phyloP scores from a whole-genome alignment of 2,888 invertebrate species.

The Spisula subtruncata region DNA sequence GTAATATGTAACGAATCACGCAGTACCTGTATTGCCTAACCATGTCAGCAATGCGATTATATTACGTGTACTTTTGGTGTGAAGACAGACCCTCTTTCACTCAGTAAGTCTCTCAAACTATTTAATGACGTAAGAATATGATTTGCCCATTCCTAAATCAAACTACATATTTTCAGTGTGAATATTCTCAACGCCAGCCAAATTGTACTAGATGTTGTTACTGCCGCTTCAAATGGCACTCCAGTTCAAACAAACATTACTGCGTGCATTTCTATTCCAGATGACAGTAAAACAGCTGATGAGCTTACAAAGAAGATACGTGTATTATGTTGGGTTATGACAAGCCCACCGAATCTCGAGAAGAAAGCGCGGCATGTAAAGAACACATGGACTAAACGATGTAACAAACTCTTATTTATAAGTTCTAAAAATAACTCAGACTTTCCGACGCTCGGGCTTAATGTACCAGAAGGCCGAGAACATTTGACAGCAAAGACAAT shows the following conservation, averaged over 20 bases:
- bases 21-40: too few relatives aligned
- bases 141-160: too few relatives aligned
- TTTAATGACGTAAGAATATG: too few relatives aligned
- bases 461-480: conserved; percentile 95
- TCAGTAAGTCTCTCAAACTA: too few relatives aligned
- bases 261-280: neutral
- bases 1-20: too few relatives aligned
- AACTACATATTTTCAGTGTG: too few relatives aligned
- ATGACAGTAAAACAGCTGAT: conserved; percentile 66
- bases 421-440: conserved; percentile 90
- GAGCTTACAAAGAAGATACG: conserved; percentile 92
- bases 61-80: too few relatives aligned
- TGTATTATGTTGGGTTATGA: conserved; percentile 98
- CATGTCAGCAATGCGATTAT: too few relatives aligned
- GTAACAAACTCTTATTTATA: conserved; percentile 86
- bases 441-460: conserved; percentile 91
- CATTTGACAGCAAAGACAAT: conserved; percentile 99
- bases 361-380: conserved; percentile 95
- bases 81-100: too few relatives aligned
- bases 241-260: neutral
- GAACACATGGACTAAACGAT: conserved; percentile 82
- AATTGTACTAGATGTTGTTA: too few relatives aligned
- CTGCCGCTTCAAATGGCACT: neutral
- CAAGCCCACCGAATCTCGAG: conserved; percentile 95
- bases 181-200: too few relatives aligned